Evolutionary conservation across 1,140 invertebrate genomes (phyloP), one percentile per base, ranked within the genome.

Genomic region (Nasonia giraulti): DNA sequence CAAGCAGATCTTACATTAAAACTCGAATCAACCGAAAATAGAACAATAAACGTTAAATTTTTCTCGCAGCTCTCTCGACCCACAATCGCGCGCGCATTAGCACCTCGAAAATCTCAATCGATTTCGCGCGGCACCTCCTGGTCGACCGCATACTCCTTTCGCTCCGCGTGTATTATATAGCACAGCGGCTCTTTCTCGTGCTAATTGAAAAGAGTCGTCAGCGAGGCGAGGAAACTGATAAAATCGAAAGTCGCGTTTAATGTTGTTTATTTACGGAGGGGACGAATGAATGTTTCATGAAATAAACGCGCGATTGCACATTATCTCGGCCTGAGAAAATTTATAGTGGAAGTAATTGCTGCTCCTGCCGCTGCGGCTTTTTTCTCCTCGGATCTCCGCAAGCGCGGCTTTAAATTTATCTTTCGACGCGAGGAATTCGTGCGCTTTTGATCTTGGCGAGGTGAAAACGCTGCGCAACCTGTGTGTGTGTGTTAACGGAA

Each of bases 131-230:
- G 33, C 33, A 37, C 33, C 33, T 37, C 33, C 33, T 0, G 5
- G 5, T 37, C 33, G 33, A 37, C 33, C 33, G 10, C 71, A 71
- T 11, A 20, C 62, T 66, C 62, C 62, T 66, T 66, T 66, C 62
- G 62, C 62, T 66, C 62, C 17, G n/a, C 62, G 0, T 17, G 5
- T 0, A 37, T 66, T 66, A n/a, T 17, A 66, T 44, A 37, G 33
- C 33, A 37, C 33, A 37, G 33, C 33, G 33, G 68, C 8, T 71
- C 27, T 79, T 62, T 31, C 33, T 50, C 44, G 68, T 44, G 78
- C 71, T 85, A 85, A 85, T 85, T 85, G 79, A 85, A 85, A 85
- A 82, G 79, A 85, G 74, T 82, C 73, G 84, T 77, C 80, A 27
- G 23, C 71, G 69, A 68, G 50, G 27, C 66, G 33, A 27, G 55